Conservation (phyloP, 2,888 invertebrate genomes). For the Rhagonycha lutea region DNA sequence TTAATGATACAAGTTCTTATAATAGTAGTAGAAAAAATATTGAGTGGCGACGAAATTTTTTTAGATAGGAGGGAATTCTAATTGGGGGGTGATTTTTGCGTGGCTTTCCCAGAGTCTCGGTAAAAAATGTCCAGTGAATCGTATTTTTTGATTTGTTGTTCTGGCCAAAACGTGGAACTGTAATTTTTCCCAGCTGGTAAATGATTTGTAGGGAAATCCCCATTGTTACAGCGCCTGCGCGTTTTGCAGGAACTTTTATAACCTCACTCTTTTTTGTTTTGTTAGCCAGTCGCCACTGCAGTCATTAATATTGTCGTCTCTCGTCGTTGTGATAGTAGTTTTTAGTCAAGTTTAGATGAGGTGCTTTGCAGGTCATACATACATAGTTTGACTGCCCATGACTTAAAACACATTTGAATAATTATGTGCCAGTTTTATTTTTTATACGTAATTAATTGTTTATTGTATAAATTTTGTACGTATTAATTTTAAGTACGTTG, state of each 20-base stretch:
- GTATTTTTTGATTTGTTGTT: background rate
- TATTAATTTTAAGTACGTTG: slow-evolving; percentile 11
- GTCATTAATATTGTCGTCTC: slow-evolving; percentile 30
- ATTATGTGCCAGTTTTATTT: slow-evolving; percentile 15
- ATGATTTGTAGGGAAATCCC: background rate
- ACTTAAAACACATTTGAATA: slow-evolving; percentile 14
- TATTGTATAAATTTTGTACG: slow-evolving; percentile 14
- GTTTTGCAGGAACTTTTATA: background rate
- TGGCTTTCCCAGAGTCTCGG: background rate
- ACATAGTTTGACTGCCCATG: slow-evolving; percentile 17
- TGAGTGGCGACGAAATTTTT: background rate
- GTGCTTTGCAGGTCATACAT: slow-evolving; percentile 19
- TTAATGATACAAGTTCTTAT: slow-evolving; percentile 23
- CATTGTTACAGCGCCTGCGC: background rate
- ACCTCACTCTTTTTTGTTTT: background rate
- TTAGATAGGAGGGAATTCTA: background rate
- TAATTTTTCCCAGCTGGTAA: background rate
- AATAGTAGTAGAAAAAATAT: slow-evolving; percentile 4
- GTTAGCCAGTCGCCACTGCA: slow-evolving; percentile 4
- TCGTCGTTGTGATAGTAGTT: slow-evolving; percentile 31
- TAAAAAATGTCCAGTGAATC: background rate
- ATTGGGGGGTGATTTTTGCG: background rate
- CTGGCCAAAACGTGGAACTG: background rate
- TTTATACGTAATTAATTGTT: slow-evolving; percentile 9
- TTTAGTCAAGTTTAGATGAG: slow-evolving; percentile 23